phyloP scores from a whole-genome alignment of 2,888 invertebrate species.

The Atethmia centrago region DNA sequence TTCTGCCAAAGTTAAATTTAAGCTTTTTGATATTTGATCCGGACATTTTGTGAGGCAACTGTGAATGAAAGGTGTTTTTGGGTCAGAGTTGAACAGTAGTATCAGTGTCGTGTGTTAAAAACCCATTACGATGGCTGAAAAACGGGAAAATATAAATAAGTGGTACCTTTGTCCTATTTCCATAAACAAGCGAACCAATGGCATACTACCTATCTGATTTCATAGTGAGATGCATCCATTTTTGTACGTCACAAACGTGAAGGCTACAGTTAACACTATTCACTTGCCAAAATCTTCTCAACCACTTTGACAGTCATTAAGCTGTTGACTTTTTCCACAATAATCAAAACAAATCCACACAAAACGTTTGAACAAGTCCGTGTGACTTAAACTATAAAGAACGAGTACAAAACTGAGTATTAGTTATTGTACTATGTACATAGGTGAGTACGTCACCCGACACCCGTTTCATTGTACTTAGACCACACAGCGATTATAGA shows the following conservation, averaged over 20 bases:
- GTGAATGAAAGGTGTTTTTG: constrained; percentile 25
- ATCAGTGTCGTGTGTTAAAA: constrained; percentile 31
- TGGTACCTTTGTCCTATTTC: constrained; percentile 27
- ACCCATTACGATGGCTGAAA: constrained; percentile 5
- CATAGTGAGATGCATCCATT: constrained; percentile 36
- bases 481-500: constrained; percentile 68
- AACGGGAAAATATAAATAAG: constrained; percentile 9
- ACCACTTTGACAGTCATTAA: constrained; percentile 19
- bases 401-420: constrained; percentile 49
- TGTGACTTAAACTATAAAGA: constrained; percentile 54
- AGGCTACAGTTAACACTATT: constrained; percentile 13
- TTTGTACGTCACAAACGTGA: constrained; percentile 16
- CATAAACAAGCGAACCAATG: constrained; percentile 33
- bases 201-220: constrained; percentile 49
- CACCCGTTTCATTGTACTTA: constrained; percentile 66
- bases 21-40: constrained; percentile 64
- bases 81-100: constrained; percentile 30
- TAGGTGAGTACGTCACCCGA: constrained; percentile 59
- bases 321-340: constrained; percentile 15
- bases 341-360: constrained; percentile 37
- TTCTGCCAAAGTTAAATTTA: constrained; percentile 58
- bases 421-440: constrained; percentile 53
- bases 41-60: constrained; percentile 29
- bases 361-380: constrained; percentile 32
- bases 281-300: constrained; percentile 27